phyloP scores from a whole-genome alignment of 2,888 invertebrate species.

The Orthosia gothica region DNA sequence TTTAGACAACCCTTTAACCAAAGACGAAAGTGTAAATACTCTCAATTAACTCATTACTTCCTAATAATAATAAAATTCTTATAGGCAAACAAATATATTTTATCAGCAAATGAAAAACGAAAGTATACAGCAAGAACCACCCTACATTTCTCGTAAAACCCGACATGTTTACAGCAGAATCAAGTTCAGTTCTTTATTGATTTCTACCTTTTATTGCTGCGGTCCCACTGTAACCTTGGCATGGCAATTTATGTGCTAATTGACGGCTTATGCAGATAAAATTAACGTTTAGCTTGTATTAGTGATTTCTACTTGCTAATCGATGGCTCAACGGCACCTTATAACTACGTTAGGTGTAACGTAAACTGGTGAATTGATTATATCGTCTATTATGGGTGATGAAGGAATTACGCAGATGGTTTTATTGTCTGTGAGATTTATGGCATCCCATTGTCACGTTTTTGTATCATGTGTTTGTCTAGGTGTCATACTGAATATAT shows the following conservation, averaged over 20 bases:
- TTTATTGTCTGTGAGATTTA: constrained; percentile 32
- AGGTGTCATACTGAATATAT: constrained; percentile 11
- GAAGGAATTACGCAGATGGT: constrained; percentile 34
- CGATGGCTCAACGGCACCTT: neutral
- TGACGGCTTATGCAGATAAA: constrained; percentile 56
- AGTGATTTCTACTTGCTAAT: constrained; percentile 35
- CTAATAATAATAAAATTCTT: too few relatives aligned
- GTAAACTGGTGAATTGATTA: constrained; percentile 38
- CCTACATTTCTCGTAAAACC: constrained; percentile 11
- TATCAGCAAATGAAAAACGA: neutral
- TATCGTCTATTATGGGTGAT: constrained; percentile 25
- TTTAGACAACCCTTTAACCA: too few relatives aligned
- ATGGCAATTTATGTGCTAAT: constrained; percentile 48
- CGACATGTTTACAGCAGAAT: constrained; percentile 17
- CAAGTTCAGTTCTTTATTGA: constrained; percentile 53
- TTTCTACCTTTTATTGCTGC: constrained; percentile 59
- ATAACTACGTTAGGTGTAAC: constrained; percentile 18
- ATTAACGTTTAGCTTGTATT: constrained; percentile 20
- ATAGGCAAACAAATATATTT: too few relatives aligned
- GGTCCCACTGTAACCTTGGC: constrained; percentile 52
- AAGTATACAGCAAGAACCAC: neutral
- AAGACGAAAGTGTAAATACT: too few relatives aligned
- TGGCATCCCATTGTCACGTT: constrained; percentile 47
- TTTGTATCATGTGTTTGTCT: constrained; percentile 14
- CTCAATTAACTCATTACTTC: too few relatives aligned